Evolutionary conservation across 2,113 vertebrate species (phyloP), one percentile per base, ranked within the genome.

Genomic region (Corydoras sp.): DNA sequence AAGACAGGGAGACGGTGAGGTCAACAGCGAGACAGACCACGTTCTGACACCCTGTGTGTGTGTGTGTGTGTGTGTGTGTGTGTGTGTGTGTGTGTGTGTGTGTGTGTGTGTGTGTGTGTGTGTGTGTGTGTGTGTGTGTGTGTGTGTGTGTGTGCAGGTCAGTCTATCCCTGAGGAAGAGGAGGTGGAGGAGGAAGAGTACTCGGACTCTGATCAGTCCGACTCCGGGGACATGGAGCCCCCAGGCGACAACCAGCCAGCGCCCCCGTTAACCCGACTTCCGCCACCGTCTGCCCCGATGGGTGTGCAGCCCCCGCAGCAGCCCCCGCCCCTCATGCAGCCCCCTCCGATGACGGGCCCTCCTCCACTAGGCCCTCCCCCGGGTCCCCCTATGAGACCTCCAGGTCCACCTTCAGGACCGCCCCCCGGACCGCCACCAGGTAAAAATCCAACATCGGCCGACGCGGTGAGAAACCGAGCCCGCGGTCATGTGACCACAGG

Each of bases 351-450:
- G 90, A 86, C 92, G 11, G 97, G 95, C 10, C 97, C 94, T 8
- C 95, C 95, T 43, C 97, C 95, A 0, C 87, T 99, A 62, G 97
- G 95, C 12, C 97, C 93, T 1, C 97, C 96, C 9, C 97, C 95
- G 1, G 96, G 89, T 62, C 93, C 94, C 75, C 94, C 93, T 0
- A 90, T 95, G 85, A 90, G 97, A 64, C 96, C 97, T 9, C 96
- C 95, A 24, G 95, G 96, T 29, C 96, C 95, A 51, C 97, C 95
- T 0, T 94, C 96, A 0, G 95, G 96, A 56, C 94, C 92, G n/a
- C 96, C 95, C 68, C 96, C 96, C n/a, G 96, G 95, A 0, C 96
- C 96, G 43, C 96, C 96, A 56, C 96, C 96, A 80, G 96, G 96
- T 95, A 53, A 82, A 82, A 79, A 49, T 31, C 24, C 18, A 15